phyloP scores from a whole-genome alignment of 1,140 invertebrate species.

The Helicoverpa zea region DNA sequence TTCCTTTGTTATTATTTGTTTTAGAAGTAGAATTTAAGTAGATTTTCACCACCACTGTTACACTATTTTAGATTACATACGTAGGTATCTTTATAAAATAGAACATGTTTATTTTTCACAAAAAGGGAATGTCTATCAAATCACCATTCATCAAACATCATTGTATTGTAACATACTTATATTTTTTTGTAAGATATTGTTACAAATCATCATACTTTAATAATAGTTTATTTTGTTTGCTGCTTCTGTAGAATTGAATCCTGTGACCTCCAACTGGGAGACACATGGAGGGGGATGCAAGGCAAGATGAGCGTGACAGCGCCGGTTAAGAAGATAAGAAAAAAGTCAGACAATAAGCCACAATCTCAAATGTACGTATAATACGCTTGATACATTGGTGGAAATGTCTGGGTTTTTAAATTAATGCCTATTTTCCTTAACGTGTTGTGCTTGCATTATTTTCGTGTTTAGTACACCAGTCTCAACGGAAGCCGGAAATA shows the following conservation, averaged over 20 bases:
- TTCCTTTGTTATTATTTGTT: constrained; percentile 54
- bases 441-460: constrained; percentile 26
- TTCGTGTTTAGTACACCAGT: background rate
- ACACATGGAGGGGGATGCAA: constrained; percentile 89
- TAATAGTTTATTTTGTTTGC: constrained; percentile 80
- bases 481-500: background rate
- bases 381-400: constrained; percentile 51
- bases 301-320: constrained; percentile 94
- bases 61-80: constrained; percentile 40
- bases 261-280: constrained; percentile 93
- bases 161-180: constrained; percentile 30
- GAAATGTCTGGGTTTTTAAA: constrained; percentile 44
- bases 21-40: constrained; percentile 36
- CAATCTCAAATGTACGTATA: constrained; percentile 93
- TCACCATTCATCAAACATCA: constrained; percentile 43
- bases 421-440: constrained; percentile 16
- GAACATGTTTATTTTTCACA: constrained; percentile 29
- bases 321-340: constrained; percentile 92
- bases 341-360: constrained; percentile 93
- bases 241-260: constrained; percentile 90
- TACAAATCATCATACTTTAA: constrained; percentile 60
- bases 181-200: constrained; percentile 45
- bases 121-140: constrained; percentile 23
- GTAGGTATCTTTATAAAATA: constrained; percentile 18
- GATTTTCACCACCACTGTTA: constrained; percentile 31